A percentile compares a stretch with the other conserved stretches of the same genome.
Conservation (phyloP, 2,113 vertebrate genomes). For the Dipodomys spectabilis region DNA sequence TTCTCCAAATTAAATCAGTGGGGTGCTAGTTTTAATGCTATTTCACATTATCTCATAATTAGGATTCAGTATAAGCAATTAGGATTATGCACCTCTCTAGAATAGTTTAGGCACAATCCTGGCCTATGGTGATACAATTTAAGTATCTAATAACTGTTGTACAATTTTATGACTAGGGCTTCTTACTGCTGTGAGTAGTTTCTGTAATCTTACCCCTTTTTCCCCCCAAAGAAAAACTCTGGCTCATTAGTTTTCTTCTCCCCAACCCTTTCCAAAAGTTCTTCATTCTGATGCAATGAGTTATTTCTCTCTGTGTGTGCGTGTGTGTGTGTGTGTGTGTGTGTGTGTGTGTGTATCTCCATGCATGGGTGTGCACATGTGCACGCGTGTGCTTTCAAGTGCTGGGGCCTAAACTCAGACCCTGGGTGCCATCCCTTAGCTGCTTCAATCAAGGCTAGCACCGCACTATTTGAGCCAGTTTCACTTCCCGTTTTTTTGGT, state of each 20-base stretch:
- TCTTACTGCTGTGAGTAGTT: neutral
- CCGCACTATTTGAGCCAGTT: no score
- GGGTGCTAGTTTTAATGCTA: conserved; percentile 46
- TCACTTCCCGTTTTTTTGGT: no score
- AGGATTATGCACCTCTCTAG: conserved; percentile 12
- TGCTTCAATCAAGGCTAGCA: no score
- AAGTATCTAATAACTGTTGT: neutral
- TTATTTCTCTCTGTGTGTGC: no score
- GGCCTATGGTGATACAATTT: neutral
- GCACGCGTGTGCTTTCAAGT: no score
- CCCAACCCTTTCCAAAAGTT: neutral
- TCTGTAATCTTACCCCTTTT: neutral
- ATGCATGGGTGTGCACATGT: no score
- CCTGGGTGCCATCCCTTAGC: no score
- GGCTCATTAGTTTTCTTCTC: neutral
- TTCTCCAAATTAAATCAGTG: conserved; percentile 59
- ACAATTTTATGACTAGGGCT: neutral
- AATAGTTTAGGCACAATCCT: neutral
- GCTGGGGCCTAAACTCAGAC: neutral
- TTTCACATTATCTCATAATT: conserved; percentile 53
- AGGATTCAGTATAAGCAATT: conserved; percentile 50
- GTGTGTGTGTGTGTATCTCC: no score
- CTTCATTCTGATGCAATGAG: neutral
- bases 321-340: no score
- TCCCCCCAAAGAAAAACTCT: neutral